These are phyloP conservation scores for Ruditapes philippinarum DNA, from an alignment of 1,140 invertebrate genomes.

Conservation along the genomic window DNA sequence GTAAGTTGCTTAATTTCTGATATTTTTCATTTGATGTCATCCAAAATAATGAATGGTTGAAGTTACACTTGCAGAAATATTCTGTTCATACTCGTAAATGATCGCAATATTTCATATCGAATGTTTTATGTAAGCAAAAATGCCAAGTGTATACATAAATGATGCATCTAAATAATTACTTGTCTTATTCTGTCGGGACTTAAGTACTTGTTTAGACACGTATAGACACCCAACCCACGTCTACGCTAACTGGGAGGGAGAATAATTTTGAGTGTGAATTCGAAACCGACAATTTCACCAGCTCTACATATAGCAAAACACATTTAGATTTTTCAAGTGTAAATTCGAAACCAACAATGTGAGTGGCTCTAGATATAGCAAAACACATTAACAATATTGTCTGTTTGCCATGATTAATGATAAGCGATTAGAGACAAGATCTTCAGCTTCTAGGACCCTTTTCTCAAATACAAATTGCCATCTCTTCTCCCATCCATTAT, in stretches of 20 bases:
- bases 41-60: too few species aligned
- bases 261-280: constrained; percentile 48
- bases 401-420: constrained; percentile 62
- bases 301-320: constrained; percentile 50
- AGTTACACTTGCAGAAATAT: too few species aligned
- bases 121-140: too few species aligned
- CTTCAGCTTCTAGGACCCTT: constrained; percentile 24
- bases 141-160: too few species aligned
- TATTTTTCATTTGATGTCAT: too few species aligned
- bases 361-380: constrained; percentile 23
- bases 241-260: neutral
- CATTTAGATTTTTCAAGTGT: constrained; percentile 66
- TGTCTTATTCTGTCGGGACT: neutral
- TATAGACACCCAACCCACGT: neutral
- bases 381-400: constrained; percentile 70
- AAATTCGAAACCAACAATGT: constrained; percentile 55
- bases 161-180: too few species aligned
- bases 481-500: constrained; percentile 33
- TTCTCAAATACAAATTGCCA: constrained; percentile 50
- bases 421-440: constrained; percentile 57
- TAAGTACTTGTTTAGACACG: neutral
- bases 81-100: too few species aligned
- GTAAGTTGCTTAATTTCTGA: too few species aligned
- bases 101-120: too few species aligned
- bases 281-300: constrained; percentile 50